Base-by-base conservation (phyloP, 2,113 vertebrate genomes). In the Callocephalon fimbriatum region DNA sequence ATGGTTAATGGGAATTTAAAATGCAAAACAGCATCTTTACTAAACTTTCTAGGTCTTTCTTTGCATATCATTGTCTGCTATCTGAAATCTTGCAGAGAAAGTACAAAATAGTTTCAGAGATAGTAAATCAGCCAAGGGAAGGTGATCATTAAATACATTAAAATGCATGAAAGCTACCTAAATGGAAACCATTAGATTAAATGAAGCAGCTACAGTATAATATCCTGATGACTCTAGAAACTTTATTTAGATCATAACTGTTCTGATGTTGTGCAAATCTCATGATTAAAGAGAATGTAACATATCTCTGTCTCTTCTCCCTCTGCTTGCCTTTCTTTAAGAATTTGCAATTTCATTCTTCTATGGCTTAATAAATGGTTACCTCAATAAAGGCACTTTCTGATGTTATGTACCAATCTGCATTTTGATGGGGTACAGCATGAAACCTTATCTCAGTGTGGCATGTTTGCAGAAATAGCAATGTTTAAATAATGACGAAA, bases 381-480 rank as follows among this genome's bases (percentile, higher is more conserved):
- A 95, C 95, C 96, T 98, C 95, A 91, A 61, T 96, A 95, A 97
- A 98, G 82, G 45, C 91, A 90, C 82, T 93, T 93, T 92, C 97
- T 42, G 6, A 78, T 7, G 31, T 97, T 96, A 86, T 88, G 84
- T 85, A 91, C 92, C 97, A 96, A 95, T 97, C 97, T 98, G 87
- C 97, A 97, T 98, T 98, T 97, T 97, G 94, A 98, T 98, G 94
- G 94, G 91, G 67, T 98, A 53, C 95, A 95, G 95, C 96, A 95
- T 76, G 94, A 97, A 98, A 90, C 95, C 98, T 98, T 98, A 98
- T 98, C 99, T 97, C 97, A 84, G 89, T 58, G 89, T 96, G 98
- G 97, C 98, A 98, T 98, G 98, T 98, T 98, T 98, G 97, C 97
- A 94, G 97, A 97, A 98, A 98, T 98, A 98, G 97, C 98, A 98